Percentiles rank a stretch among this genome's conserved stretches.
Evolutionary conservation across 2,113 vertebrate species (phyloP).

Genomic region (Nycticorax nycticorax): DNA sequence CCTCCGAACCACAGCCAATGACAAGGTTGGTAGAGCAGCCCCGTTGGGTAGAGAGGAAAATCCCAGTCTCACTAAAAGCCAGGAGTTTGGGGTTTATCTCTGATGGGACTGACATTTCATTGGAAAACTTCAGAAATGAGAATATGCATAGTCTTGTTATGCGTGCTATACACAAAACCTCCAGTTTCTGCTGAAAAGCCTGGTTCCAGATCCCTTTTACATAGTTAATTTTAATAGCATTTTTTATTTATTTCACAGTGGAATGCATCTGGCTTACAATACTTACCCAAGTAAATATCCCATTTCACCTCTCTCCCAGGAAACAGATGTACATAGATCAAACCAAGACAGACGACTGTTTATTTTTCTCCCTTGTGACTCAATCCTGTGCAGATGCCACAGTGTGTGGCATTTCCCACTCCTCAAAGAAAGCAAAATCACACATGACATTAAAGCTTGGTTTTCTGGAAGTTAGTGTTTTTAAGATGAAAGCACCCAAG

Average conservation of each 20-base stretch:
- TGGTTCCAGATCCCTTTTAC: neutral
- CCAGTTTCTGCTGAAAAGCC: neutral
- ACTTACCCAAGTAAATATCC: neutral
- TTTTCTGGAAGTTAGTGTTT: neutral
- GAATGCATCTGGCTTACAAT: neutral
- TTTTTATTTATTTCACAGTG: slow-evolving; percentile 29
- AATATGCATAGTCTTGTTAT: neutral
- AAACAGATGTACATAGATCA: neutral
- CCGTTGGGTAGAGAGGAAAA: neutral
- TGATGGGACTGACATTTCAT: neutral
- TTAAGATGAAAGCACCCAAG: slow-evolving; percentile 12
- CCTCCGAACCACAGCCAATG: neutral
- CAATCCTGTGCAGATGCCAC: neutral
- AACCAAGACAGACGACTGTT: neutral
- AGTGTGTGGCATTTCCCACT: slow-evolving; percentile 6
- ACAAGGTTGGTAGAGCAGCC: neutral
- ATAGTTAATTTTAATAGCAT: slow-evolving; percentile 6
- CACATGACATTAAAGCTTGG: slow-evolving; percentile 23
- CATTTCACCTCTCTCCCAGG: slow-evolving; percentile 9
- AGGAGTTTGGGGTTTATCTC: neutral
- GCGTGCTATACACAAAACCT: neutral
- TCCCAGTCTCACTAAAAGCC: neutral
- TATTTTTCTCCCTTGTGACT: neutral
- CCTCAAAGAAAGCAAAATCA: slow-evolving; percentile 22
- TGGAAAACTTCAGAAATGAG: neutral